Conservation (phyloP, 1,140 invertebrate species). For the Drosophila seguyi region DNA sequence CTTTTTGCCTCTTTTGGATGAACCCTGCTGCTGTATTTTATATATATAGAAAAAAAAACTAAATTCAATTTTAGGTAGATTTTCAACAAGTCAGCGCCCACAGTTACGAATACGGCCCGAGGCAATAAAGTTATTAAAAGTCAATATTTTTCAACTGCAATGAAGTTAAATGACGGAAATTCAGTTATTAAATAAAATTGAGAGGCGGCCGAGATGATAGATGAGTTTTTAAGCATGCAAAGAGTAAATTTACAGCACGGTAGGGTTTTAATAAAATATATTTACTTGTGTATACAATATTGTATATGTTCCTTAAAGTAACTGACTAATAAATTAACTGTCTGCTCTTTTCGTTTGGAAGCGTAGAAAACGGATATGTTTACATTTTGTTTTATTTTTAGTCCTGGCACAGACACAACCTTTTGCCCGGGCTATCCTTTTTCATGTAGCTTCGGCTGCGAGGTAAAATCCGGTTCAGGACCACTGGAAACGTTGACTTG, state of each 20-base stretch:
- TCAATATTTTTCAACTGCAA: slow-evolving; percentile 65
- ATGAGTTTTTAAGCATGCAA: slow-evolving; percentile 55
- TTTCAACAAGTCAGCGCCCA: slow-evolving; percentile 45
- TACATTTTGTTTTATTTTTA: slow-evolving; percentile 19
- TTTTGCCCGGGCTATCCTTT: slow-evolving; percentile 63
- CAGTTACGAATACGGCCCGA: slow-evolving; percentile 37
- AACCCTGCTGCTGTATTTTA: slow-evolving; percentile 6
- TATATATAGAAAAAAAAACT: slow-evolving; percentile 7
- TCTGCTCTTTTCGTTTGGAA: slow-evolving; percentile 7
- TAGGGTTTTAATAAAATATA: slow-evolving; percentile 10
- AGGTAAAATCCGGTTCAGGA: slow-evolving; percentile 77
- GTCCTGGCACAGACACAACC: slow-evolving; percentile 35
- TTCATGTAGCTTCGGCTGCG: slow-evolving; percentile 40
- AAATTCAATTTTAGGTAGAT: slow-evolving; percentile 57
- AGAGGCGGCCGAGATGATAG: slow-evolving; percentile 46
- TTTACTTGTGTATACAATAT: background rate
- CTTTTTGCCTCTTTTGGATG: slow-evolving; percentile 6
- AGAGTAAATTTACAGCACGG: slow-evolving; percentile 5
- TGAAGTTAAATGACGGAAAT: slow-evolving; percentile 79
- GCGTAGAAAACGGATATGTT: slow-evolving; percentile 64
- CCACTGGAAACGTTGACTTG: slow-evolving; percentile 50
- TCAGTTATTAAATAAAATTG: slow-evolving; percentile 65
- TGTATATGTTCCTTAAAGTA: slow-evolving; percentile 11
- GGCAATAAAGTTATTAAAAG: slow-evolving; percentile 70
- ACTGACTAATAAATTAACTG: slow-evolving; percentile 20